These are phyloP conservation scores for Stichopus horrens DNA, from an alignment of 53 echinoderm and acorn worm species.

Conservation along the genomic window DNA sequence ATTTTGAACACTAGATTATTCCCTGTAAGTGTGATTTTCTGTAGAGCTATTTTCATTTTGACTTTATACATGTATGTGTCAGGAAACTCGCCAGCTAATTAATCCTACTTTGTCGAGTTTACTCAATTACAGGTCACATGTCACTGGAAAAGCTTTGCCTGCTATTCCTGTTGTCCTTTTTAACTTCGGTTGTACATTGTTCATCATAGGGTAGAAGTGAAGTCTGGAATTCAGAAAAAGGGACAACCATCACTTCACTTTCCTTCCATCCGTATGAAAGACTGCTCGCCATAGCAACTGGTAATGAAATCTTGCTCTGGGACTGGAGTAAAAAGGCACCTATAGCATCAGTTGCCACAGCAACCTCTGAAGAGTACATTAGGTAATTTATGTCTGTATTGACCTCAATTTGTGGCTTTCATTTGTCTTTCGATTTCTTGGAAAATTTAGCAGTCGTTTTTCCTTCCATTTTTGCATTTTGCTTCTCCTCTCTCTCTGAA, in stretches of 20 bases:
- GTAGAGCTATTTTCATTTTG: too few relatives aligned
- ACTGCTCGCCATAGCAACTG: slow-evolving; percentile 88
- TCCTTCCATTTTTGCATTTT: slow-evolving; percentile 15
- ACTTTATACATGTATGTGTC: too few relatives aligned
- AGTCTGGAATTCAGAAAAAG: slow-evolving; percentile 78
- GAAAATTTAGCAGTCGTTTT: background rate
- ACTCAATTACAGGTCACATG: too few relatives aligned
- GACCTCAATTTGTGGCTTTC: background rate
- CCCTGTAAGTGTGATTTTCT: too few relatives aligned
- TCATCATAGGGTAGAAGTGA: slow-evolving; percentile 85
- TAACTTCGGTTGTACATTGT: background rate
- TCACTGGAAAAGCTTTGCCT: background rate
- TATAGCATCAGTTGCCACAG: slow-evolving; percentile 69
- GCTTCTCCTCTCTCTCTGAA: background rate
- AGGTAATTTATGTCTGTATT: slow-evolving; percentile 51
- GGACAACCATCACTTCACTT: slow-evolving; percentile 84
- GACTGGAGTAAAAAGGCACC: slow-evolving; percentile 87
- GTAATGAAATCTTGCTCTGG: slow-evolving; percentile 86
- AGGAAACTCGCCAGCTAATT: too few relatives aligned
- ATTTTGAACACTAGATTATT: too few relatives aligned
- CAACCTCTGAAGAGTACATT: slow-evolving; percentile 75
- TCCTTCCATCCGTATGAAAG: slow-evolving; percentile 92
- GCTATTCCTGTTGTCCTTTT: background rate
- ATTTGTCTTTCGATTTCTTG: background rate
- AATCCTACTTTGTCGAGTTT: too few relatives aligned